Base-by-base conservation (phyloP, 2,113 vertebrate genomes). In the Hyperoodon ampullatus region DNA sequence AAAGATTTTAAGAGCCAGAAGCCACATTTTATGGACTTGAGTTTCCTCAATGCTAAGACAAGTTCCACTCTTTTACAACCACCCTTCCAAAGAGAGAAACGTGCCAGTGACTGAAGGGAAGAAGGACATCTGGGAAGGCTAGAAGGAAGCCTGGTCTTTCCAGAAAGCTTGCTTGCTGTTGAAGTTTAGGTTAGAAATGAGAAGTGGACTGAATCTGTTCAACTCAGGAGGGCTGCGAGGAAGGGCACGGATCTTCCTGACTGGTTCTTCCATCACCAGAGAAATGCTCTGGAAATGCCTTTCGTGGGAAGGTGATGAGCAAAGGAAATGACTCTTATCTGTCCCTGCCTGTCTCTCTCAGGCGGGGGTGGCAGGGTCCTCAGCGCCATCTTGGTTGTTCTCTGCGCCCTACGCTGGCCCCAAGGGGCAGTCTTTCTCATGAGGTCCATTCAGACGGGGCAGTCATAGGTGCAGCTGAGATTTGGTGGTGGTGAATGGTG, bases 1-100 rank as follows among this genome's bases (percentile, higher is more conserved):
- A 88, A 24, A 13, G 10, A 80, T 90, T 60, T 90, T 80, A 89
- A 89, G 63, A 92, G 8, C 9, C 63, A 75, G 63, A 65, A 84
- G n/a, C 30, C n/a, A 35, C 14, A 14, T 44, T 86, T 60, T 85
- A 63, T 39, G n/a, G 5, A 72, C 33, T 90, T 33, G 55, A 44
- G 11, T 71, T 90, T 93, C 66, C n/a, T 33, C 16, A 6, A 1
- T 28, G 55, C 61, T 63, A 3, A 77, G 84, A 35, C 42, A 83
- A 44, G 3, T 77, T 55, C 11, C 47, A 68, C 10, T 50, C 75
- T 12, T n/a, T 10, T 80, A 2, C 39, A 5, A n/a, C 1, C 3
- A 8, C 3, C 24, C 44, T 85, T 86, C 39, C 28, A 39, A 96
- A 84, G 75, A 60, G 16, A 78, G 68, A 35, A 88, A 26, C n/a